Evolutionary conservation across 2,888 invertebrate genomes (phyloP).

Genomic region (Himalopsyche anomala): DNA sequence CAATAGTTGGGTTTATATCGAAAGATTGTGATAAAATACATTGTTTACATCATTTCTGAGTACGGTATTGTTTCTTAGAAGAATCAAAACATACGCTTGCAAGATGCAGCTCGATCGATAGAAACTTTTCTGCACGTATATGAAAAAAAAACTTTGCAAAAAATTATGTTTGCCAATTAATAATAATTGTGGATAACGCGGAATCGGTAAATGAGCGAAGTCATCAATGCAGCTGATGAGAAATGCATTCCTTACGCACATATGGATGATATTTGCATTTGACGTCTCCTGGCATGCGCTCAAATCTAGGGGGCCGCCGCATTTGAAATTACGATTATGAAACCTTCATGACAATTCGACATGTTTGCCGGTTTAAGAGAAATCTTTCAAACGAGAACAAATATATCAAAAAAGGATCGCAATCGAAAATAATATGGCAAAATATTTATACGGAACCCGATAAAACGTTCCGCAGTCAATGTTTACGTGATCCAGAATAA

Average conservation of each 20-base stretch:
- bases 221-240: conserved; percentile 26
- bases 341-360: conserved; percentile 50
- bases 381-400: conserved; percentile 26
- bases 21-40: background rate
- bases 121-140: conserved; percentile 50
- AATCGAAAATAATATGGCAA: conserved; percentile 44
- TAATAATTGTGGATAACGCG: background rate
- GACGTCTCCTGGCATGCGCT: conserved; percentile 78
- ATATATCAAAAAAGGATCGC: conserved; percentile 46
- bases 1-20: background rate
- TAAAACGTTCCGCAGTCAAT: conserved; percentile 66
- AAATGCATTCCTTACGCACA: conserved; percentile 51
- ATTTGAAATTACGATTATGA: conserved; percentile 73
- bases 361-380: background rate
- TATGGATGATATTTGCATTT: conserved; percentile 70
- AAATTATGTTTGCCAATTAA: background rate
- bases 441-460: conserved; percentile 53
- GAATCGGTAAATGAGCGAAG: conserved; percentile 13
- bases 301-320: conserved; percentile 73
- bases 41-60: background rate
- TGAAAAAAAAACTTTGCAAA: conserved; percentile 47
- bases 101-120: conserved; percentile 56
- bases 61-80: background rate
- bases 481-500: conserved; percentile 82
- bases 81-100: conserved; percentile 58